A percentile compares a stretch with the other conserved stretches of the same genome.
phyloP scores from a whole-genome alignment of 2,797 vertebrate genomes.

The Sardinella longiceps region DNA sequence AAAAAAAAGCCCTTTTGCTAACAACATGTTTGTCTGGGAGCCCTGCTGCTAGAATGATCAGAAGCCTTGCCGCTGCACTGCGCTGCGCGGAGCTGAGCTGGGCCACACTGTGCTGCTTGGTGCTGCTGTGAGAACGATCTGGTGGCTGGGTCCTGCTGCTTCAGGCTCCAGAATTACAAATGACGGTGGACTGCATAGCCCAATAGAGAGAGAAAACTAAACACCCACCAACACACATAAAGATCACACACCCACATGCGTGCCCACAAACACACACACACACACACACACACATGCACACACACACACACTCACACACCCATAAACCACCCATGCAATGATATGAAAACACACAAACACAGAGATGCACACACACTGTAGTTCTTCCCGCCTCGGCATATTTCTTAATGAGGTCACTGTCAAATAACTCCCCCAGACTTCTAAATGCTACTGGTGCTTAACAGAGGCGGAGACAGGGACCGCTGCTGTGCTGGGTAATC shows the following conservation, averaged over 20 bases:
- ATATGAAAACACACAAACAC: background rate
- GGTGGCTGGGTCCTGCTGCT: constrained; percentile 45
- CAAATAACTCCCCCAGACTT: constrained; percentile 47
- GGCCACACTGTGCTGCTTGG: background rate
- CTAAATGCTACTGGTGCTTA: background rate
- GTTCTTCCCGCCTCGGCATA: constrained; percentile 38
- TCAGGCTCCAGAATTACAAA: constrained; percentile 41
- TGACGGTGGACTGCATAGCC: constrained; percentile 31
- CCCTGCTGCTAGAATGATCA: constrained; percentile 47
- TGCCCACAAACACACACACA: background rate
- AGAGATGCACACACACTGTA: constrained; percentile 31
- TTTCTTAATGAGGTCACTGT: constrained; percentile 52
- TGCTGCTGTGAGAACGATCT: constrained; percentile 23
- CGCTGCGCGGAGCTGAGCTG: background rate
- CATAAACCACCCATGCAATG: background rate
- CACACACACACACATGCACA: background rate
- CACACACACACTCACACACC: background rate
- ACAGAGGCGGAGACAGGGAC: background rate
- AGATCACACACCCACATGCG: background rate
- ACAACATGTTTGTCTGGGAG: constrained; percentile 43
- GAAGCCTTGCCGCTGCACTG: constrained; percentile 34
- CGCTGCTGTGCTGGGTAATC: background rate
- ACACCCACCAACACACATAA: background rate
- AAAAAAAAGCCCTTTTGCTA: constrained; percentile 39
- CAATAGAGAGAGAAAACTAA: background rate